Evolutionary conservation across 2,113 vertebrate species (phyloP).

Genomic region (Tychaedon coryphoeus): DNA sequence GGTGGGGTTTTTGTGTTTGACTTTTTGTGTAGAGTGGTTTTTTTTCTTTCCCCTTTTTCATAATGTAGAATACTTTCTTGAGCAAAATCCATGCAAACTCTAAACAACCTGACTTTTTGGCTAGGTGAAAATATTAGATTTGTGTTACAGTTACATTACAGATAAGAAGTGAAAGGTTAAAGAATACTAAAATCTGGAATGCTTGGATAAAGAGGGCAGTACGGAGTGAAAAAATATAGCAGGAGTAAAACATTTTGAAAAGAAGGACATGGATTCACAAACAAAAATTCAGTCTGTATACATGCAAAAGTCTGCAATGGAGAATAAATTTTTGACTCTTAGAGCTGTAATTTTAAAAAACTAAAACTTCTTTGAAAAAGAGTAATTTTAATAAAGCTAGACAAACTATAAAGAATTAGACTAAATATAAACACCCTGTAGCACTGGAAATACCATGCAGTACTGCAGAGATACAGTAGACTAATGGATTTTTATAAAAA

Average conservation of each 20-base stretch:
- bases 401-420: neutral
- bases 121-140: neutral
- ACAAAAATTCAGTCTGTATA: neutral
- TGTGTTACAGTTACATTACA: neutral
- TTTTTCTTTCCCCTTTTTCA: neutral
- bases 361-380: neutral
- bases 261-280: neutral
- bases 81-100: neutral
- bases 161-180: neutral
- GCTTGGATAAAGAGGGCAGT: neutral
- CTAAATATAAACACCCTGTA: neutral
- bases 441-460: conserved; percentile 52
- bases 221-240: neutral
- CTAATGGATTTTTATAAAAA: neutral
- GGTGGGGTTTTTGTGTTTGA: neutral
- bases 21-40: neutral
- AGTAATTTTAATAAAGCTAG: neutral
- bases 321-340: neutral
- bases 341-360: neutral
- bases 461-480: neutral
- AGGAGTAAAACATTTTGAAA: conserved; percentile 7
- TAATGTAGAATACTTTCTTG: neutral
- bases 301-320: neutral
- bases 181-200: neutral
- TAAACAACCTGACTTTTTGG: neutral